These are phyloP conservation scores for Hippoglossus hippoglossus DNA, from an alignment of 2,797 vertebrate species.

Conservation along the genomic window DNA sequence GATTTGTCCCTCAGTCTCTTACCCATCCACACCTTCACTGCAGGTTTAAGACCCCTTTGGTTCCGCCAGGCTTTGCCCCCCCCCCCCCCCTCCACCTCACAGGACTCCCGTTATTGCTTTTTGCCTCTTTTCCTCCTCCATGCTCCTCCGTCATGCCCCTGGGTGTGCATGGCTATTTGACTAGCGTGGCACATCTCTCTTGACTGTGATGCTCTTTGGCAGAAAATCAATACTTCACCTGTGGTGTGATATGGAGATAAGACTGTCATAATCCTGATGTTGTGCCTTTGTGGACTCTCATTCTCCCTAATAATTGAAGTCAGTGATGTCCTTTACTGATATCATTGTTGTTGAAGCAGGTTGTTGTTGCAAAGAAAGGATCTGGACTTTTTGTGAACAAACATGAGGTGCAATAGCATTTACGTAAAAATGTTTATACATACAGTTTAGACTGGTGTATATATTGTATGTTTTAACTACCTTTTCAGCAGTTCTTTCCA, in stretches of 20 bases:
- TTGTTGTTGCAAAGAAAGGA: conserved; percentile 26
- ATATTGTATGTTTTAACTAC: too few relatives aligned
- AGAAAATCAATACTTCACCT: conserved; percentile 95
- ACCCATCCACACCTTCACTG: background rate
- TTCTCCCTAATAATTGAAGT: conserved; percentile 84
- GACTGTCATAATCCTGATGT: conserved; percentile 88
- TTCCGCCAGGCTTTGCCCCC: conserved; percentile 3
- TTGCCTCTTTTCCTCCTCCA: conserved; percentile 18
- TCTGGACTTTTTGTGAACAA: conserved; percentile 6
- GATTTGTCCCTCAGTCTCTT: background rate
- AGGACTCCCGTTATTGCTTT: conserved; percentile 50
- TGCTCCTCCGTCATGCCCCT: conserved; percentile 53
- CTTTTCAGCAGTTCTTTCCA: too few relatives aligned
- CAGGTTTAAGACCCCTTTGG: conserved; percentile 18
- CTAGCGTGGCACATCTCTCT: conserved; percentile 77
- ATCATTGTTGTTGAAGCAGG: conserved; percentile 34
- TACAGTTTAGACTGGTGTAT: too few relatives aligned
- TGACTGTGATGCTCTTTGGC: conserved; percentile 91
- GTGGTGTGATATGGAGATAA: conserved; percentile 88
- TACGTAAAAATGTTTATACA: too few relatives aligned
- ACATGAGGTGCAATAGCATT: background rate
- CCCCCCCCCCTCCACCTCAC: conserved; percentile 7
- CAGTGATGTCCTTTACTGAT: conserved; percentile 84
- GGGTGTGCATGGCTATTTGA: conserved; percentile 53
- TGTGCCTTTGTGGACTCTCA: conserved; percentile 81